Base-by-base conservation (phyloP, 2,888 invertebrate genomes). In the Diarsia rubi region DNA sequence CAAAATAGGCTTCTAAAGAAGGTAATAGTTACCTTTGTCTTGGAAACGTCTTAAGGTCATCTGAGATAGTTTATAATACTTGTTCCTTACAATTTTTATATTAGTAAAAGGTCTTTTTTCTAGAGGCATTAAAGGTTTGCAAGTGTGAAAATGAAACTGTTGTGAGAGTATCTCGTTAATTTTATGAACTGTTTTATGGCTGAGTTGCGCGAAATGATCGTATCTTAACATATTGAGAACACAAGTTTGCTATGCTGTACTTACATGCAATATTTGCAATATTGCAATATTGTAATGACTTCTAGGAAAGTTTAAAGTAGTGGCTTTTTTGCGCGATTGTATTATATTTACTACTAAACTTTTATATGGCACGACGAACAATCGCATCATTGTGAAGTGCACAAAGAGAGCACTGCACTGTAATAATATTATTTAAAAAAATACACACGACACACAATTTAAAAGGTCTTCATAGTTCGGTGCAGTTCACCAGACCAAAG, bases 151-250 rank as follows among this genome's bases (percentile, higher is more conserved):
- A 59, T 52, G 31, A 78, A 78, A 78, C 42, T 47, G 57, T 70
- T 49, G 24, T 78, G 45, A 72, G 47, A 69, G 45, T 31, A 24
- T 16, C 64, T 77, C 72, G 74, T 85, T 79, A 75, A 73, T 73
- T 84, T 85, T 77, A 85, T 59, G 65, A 57, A 79, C 70, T 66
- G 79, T 82, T 85, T 85, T 72, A 79, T 71, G 59, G 42, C 37
- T 47, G 31, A 67, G 72, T 70, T 74, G 57, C 45, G 78, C 49
- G 82, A 80, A 80, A 60, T 65, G 24, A 24, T 70, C 70, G 52
- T 59, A 59, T 71, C 52, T 77, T 70, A 70, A 82, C 66, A 70
- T 67, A 62, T 66, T 79, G 49, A 77, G 65, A 60, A 27, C 19
- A 31, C 67, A 45, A 64, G 59, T 16, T 67, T 45, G 37, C 37